A percentile compares a stretch with the other conserved stretches of the same genome.
These are phyloP conservation scores for Lasiommata megera DNA, from an alignment of 2,888 invertebrate species.

Conservation along the genomic window DNA sequence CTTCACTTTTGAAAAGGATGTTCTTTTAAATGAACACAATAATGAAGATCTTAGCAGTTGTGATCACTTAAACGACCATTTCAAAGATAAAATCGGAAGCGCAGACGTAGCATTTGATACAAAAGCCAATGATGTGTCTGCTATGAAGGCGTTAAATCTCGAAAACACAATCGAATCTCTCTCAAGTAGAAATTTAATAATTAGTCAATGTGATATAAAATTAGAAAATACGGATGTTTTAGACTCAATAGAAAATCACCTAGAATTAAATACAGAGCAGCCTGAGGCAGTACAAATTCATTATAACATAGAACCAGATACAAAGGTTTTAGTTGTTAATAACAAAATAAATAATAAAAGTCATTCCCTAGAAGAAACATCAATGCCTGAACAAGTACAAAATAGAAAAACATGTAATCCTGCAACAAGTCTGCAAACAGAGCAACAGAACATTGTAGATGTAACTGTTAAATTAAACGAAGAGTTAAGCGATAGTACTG, in stretches of 20 bases:
- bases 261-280: constrained; percentile 37
- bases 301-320: constrained; percentile 37
- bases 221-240: constrained; percentile 21
- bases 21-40: background rate
- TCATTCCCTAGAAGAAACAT: constrained; percentile 12
- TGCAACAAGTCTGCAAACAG: constrained; percentile 24
- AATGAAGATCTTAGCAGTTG: background rate
- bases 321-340: constrained; percentile 18
- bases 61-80: background rate
- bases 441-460: constrained; percentile 8
- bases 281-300: constrained; percentile 69
- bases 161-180: constrained; percentile 17
- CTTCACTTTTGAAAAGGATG: background rate
- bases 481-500: constrained; percentile 44
- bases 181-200: constrained; percentile 14
- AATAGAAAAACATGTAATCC: constrained; percentile 24
- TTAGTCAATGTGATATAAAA: constrained; percentile 15
- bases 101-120: background rate
- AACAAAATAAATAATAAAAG: constrained; percentile 16
- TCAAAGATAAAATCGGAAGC: background rate
- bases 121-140: background rate
- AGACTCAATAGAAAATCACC: constrained; percentile 4
- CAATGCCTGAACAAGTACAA: constrained; percentile 65
- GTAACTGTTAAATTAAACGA: constrained; percentile 25
- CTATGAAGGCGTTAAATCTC: background rate